Evolutionary conservation across 2,888 invertebrate genomes (phyloP).

Genomic region (Himalopsyche anomala): DNA sequence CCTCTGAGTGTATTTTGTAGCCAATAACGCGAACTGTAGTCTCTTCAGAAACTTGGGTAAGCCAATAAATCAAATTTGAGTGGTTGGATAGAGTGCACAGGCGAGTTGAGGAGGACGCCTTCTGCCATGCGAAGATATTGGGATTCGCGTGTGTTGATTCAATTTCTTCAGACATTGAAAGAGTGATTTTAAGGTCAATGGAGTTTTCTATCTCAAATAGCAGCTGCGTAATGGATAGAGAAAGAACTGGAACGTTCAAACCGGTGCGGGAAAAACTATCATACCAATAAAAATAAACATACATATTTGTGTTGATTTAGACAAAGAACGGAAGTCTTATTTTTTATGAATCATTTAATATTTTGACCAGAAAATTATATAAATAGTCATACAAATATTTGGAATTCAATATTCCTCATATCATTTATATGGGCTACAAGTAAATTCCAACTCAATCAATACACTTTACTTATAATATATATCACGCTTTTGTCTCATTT

Average conservation of each 20-base stretch:
- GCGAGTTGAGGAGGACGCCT: conserved; percentile 3
- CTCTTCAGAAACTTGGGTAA: conserved; percentile 53
- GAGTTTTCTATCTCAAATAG: conserved; percentile 1
- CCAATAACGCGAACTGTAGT: conserved; percentile 50
- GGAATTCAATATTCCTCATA: no score
- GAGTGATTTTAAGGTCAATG: conserved; percentile 13
- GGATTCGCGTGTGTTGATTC: conserved; percentile 12
- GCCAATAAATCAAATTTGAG: conserved; percentile 59
- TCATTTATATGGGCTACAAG: no score
- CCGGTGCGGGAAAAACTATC: no score
- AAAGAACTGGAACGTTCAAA: background rate
- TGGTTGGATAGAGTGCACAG: conserved; percentile 32
- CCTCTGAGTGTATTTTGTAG: conserved; percentile 27
- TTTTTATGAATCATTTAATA: no score
- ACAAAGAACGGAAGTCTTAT: no score
- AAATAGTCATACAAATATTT: no score
- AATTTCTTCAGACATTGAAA: conserved; percentile 26
- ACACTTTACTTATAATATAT: no score
- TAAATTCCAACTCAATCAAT: no score
- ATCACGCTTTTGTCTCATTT: no score
- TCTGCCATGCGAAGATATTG: conserved; percentile 27
- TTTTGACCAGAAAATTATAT: no score
- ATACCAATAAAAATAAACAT: no score
- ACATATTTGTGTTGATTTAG: no score
- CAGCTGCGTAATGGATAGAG: background rate